phyloP scores from a whole-genome alignment of 2,113 vertebrate species.

The Phrynosoma blainvillii region DNA sequence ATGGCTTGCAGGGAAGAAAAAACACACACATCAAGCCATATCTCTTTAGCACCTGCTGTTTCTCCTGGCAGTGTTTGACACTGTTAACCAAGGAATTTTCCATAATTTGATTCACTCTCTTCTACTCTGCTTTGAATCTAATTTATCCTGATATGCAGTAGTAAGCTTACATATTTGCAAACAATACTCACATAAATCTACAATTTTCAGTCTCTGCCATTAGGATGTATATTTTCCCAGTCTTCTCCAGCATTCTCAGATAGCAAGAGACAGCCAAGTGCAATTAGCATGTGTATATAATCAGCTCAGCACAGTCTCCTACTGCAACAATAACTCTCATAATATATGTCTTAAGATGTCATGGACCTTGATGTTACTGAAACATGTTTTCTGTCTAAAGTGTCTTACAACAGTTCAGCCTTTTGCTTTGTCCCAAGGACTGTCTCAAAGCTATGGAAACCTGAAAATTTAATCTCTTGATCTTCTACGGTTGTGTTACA shows the following conservation, averaged over 20 bases:
- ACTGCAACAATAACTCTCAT: not conserved
- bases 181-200: not conserved
- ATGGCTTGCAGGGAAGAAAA: constrained; percentile 6
- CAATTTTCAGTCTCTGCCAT: constrained; percentile 13
- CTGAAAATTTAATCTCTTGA: not conserved
- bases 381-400: not conserved
- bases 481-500: not conserved
- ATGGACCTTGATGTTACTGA: constrained; percentile 4
- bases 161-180: not conserved
- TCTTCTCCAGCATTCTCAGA: not conserved
- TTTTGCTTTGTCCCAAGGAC: not conserved
- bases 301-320: not conserved
- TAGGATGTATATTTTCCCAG: constrained; percentile 3
- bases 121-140: constrained; percentile 11
- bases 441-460: not conserved
- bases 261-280: constrained; percentile 6
- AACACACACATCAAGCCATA: not conserved
- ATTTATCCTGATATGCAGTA: constrained; percentile 9
- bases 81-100: constrained; percentile 24
- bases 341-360: not conserved
- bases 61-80: constrained; percentile 19
- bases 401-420: not conserved
- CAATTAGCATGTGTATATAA: constrained; percentile 23
- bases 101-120: not conserved
- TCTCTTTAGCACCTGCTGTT: not conserved